Evolutionary conservation across 2,113 vertebrate species (phyloP), one percentile per base, ranked within the genome.

Genomic region (Cheilinus undulatus): DNA sequence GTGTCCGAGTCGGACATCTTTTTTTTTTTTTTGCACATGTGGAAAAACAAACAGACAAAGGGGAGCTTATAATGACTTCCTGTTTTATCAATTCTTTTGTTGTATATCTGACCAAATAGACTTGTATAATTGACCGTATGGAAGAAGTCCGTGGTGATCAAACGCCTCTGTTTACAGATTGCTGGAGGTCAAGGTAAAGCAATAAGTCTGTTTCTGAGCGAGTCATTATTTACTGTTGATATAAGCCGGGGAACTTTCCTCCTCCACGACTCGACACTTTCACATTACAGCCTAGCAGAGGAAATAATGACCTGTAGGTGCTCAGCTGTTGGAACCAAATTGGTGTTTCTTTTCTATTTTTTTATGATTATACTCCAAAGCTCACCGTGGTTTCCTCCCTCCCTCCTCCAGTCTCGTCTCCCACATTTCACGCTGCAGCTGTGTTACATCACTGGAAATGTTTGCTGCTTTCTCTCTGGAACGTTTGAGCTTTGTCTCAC

Each of bases 281-380:
- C 54, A 50, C 80, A 87, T 90, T 84, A 46, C 78, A 82, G 82
- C 68, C 69, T 69, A 42, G 76, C 84, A 81, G 88, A 94, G 91
- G 92, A 93, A 93, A 93, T 93, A 93, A 94, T 87, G 89, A 92
- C 92, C 89, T 93, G 82, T 92, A 91, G 93, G 91, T 94, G 88
- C 91, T 94, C 89, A 92, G 88, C 93, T 92, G 91, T 89, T 86
- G 80, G 79, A 93, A 95, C 91, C 85, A 96, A 95, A 95, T 88
- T 94, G 86, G 91, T 86, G 77, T 88, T 87, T 88, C 78, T 76
- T 69, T 83, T 82, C 38, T 71, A 23, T 67, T 56, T 54, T 81
- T 75, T 61, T 83, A 75, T 81, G 92, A 93, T 94, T 93, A 93
- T 90, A 92, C 88, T 93, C 92, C 48, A 23, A 60, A 85, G 93